phyloP scores from a whole-genome alignment of 1,140 invertebrate species.

The Drosophila willistoni region DNA sequence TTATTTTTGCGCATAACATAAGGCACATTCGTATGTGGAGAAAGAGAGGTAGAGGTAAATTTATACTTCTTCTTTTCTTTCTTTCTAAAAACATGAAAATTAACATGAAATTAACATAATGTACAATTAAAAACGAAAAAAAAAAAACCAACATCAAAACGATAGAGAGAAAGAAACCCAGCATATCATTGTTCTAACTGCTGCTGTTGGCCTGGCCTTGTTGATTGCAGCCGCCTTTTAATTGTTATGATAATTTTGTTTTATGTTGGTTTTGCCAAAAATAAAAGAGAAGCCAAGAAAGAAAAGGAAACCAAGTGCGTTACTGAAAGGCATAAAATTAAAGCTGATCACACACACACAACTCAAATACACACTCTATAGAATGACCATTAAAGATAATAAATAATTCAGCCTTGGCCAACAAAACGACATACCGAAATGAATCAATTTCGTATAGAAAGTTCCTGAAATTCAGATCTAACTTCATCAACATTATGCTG shows the following conservation, averaged over 20 bases:
- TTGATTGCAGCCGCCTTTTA: slow-evolving; percentile 54
- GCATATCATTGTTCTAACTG: slow-evolving; percentile 50
- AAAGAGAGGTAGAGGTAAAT: slow-evolving; percentile 24
- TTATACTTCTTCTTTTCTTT: slow-evolving; percentile 47
- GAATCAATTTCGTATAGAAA: slow-evolving; percentile 45
- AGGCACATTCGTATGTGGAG: neutral
- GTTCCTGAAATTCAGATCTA: slow-evolving; percentile 28
- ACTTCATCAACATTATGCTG: slow-evolving; percentile 50
- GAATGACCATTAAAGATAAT: slow-evolving; percentile 40
- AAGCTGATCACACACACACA: slow-evolving; percentile 27
- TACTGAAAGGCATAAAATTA: slow-evolving; percentile 35
- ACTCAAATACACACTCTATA: slow-evolving; percentile 29
- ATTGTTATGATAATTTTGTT: slow-evolving; percentile 73
- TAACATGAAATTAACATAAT: slow-evolving; percentile 75
- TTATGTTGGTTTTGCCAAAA: neutral
- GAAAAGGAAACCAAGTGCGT: slow-evolving; percentile 30
- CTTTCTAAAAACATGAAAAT: slow-evolving; percentile 47
- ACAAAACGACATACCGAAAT: slow-evolving; percentile 29
- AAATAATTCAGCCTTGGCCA: slow-evolving; percentile 38
- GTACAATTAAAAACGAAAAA: slow-evolving; percentile 48
- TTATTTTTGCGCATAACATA: slow-evolving; percentile 39
- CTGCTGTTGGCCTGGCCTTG: slow-evolving; percentile 28
- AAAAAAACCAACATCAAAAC: neutral
- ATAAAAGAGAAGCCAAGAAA: slow-evolving; percentile 31
- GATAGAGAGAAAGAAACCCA: slow-evolving; percentile 11